These are phyloP conservation scores for Dinomys branickii DNA, from an alignment of 2,113 vertebrate genomes.

Conservation along the genomic window DNA sequence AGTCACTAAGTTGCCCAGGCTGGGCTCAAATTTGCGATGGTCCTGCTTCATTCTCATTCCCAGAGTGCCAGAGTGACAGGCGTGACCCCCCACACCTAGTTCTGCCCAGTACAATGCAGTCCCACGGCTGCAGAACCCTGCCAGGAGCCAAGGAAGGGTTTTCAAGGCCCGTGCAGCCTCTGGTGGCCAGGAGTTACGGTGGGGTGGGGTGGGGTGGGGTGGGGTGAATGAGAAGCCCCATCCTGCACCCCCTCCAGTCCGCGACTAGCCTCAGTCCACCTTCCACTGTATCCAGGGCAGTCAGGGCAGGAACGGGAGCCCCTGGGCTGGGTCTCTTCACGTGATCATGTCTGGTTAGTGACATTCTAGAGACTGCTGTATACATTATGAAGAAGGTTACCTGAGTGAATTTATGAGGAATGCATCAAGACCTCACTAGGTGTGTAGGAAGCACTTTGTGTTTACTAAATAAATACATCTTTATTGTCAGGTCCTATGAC, in stretches of 20 bases:
- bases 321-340: background rate
- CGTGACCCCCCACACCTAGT: background rate
- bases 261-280: background rate
- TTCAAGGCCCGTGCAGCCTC: background rate
- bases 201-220: background rate
- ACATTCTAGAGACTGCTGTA: background rate
- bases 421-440: background rate
- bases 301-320: background rate
- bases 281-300: background rate
- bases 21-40: background rate
- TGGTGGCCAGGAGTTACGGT: background rate
- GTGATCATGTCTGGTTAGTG: background rate
- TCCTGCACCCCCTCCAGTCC: background rate
- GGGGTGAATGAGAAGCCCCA: background rate
- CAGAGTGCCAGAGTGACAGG: background rate
- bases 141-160: background rate
- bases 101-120: background rate
- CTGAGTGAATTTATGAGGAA: background rate
- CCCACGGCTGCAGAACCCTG: background rate
- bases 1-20: background rate
- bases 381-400: background rate
- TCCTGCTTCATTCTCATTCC: background rate
- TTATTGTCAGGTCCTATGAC: background rate
- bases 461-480: background rate
- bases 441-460: fast-evolving